phyloP scores from a whole-genome alignment of 2,888 invertebrate species.

The Caenorhabditis wallacei region DNA sequence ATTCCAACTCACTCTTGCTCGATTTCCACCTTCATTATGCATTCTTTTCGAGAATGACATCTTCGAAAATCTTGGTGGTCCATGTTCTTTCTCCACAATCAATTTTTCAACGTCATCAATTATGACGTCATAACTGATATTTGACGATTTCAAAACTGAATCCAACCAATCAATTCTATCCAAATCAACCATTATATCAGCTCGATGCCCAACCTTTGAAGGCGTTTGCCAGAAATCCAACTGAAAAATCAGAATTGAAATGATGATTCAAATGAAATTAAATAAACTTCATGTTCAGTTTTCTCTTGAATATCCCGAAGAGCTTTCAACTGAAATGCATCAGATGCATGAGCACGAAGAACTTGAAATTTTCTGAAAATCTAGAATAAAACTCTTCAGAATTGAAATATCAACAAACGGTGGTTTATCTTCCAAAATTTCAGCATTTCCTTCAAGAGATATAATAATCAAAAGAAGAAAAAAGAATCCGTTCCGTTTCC shows the following conservation, averaged over 20 bases:
- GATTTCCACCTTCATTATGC: conserved; percentile 70
- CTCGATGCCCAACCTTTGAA: conserved; percentile 75
- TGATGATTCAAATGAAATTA: not conserved
- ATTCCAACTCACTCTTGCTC: conserved; percentile 65
- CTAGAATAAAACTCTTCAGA: not conserved
- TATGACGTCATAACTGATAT: conserved; percentile 65
- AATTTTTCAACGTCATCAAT: conserved; percentile 86
- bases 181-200: conserved; percentile 89
- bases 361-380: conserved; percentile 73
- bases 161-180: conserved; percentile 86
- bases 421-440: conserved; percentile 46
- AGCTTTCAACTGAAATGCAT: conserved; percentile 71
- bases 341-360: conserved; percentile 66
- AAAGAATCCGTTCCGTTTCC: conserved; percentile 39
- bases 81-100: conserved; percentile 79
- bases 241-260: too few species aligned
- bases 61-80: conserved; percentile 45
- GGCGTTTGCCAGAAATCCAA: conserved; percentile 83
- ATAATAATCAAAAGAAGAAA: conserved; percentile 7
- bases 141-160: conserved; percentile 85
- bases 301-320: conserved; percentile 74
- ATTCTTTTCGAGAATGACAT: conserved; percentile 60
- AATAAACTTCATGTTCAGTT: conserved; percentile 66
- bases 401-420: conserved; percentile 34
- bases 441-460: conserved; percentile 19